Conservation (phyloP, 2,113 vertebrate genomes). For the Paracanthobrama guichenoti region DNA sequence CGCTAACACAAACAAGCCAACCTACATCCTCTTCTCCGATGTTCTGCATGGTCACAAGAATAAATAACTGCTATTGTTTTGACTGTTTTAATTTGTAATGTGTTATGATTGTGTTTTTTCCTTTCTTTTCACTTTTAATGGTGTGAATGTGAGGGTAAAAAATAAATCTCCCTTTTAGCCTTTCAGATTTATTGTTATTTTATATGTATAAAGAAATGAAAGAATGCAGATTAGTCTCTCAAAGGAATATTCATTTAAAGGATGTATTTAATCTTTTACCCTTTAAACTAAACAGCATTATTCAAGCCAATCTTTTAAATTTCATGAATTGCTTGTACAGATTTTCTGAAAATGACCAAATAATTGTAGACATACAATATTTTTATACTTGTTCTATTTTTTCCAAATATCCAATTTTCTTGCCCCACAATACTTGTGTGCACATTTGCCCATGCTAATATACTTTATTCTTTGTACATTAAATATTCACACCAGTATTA, state of each 20-base stretch:
- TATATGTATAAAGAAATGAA: neutral
- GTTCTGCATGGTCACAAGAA: neutral
- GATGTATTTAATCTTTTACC: slow-evolving; percentile 1
- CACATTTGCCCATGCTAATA: neutral
- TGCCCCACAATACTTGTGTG: neutral
- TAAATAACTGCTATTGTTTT: slow-evolving; percentile 13
- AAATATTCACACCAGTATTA: neutral
- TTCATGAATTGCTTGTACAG: slow-evolving; percentile 9
- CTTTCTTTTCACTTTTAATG: slow-evolving; percentile 13
- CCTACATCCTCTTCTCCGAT: neutral
- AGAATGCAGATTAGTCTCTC: neutral
- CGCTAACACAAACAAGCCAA: neutral
- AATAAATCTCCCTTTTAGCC: neutral
- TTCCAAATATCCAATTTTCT: neutral
- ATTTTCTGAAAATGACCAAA: slow-evolving; percentile 34
- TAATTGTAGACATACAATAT: slow-evolving; percentile 17
- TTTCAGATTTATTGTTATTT: neutral
- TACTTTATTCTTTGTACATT: slow-evolving; percentile 3
- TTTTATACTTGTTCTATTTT: slow-evolving; percentile 31
- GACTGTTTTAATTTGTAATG: neutral
- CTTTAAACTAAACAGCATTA: slow-evolving; percentile 1
- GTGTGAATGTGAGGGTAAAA: neutral
- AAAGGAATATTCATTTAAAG: neutral
- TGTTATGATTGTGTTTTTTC: neutral
- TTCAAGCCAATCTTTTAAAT: slow-evolving; percentile 20